Evolutionary conservation across 2,113 vertebrate species (phyloP).

Genomic region (Misgurnus anguillicaudatus): DNA sequence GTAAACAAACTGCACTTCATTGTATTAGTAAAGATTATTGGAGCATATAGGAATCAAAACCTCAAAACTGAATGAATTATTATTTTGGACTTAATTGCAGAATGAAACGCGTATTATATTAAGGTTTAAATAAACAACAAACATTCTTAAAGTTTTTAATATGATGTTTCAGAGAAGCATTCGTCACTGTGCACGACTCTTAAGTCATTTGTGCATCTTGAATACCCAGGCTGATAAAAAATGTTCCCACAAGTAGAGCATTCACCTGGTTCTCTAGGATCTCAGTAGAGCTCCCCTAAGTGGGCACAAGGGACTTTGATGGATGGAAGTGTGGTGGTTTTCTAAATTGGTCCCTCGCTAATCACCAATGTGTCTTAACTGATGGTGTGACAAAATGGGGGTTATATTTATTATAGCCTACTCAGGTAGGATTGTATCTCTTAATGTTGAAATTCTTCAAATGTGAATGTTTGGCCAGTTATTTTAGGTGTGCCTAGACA

Average conservation of each 20-base stretch:
- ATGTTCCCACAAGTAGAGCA: slow-evolving; percentile 51
- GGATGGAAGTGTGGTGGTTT: slow-evolving; percentile 54
- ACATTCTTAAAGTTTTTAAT: not conserved
- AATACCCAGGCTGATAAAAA: slow-evolving; percentile 33
- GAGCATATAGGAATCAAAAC: slow-evolving; percentile 11
- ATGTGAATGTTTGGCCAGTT: slow-evolving; percentile 1
- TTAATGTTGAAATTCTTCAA: slow-evolving; percentile 5
- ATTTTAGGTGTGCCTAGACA: slow-evolving; percentile 3
- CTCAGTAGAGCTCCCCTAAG: slow-evolving; percentile 53
- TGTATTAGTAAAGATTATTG: not conserved
- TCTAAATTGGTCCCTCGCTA: slow-evolving; percentile 59
- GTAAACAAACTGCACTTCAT: slow-evolving; percentile 34
- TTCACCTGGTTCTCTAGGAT: slow-evolving; percentile 47
- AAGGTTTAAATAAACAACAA: not conserved
- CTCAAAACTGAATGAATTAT: not conserved
- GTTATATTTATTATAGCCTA: slow-evolving; percentile 29
- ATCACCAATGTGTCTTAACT: slow-evolving; percentile 50
- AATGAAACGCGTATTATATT: not conserved
- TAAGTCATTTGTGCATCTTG: not conserved
- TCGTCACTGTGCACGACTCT: not conserved
- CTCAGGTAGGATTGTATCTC: slow-evolving; percentile 30
- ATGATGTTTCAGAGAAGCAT: not conserved
- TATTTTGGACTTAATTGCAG: not conserved
- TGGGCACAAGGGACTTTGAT: slow-evolving; percentile 58
- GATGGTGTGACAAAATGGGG: slow-evolving; percentile 42